Percentiles rank a stretch among this genome's conserved stretches.
phyloP scores from a whole-genome alignment of 2,888 invertebrate species.

The Nephrotoma guestfalica region DNA sequence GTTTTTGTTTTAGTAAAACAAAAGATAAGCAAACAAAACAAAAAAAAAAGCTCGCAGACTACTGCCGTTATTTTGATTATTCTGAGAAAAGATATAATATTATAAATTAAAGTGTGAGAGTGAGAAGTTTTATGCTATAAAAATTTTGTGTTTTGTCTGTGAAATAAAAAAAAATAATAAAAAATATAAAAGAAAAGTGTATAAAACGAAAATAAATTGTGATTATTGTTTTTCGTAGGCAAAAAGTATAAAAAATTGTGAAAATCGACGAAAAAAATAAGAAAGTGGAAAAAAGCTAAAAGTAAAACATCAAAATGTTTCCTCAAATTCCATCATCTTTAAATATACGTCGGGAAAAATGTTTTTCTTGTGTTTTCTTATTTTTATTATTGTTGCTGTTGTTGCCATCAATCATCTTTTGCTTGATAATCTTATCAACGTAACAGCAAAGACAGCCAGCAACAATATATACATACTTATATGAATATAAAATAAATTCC shows the following conservation, averaged over 20 bases:
- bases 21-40: neutral
- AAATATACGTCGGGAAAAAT: neutral
- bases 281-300: neutral
- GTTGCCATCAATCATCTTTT: neutral
- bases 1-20: neutral
- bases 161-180: neutral
- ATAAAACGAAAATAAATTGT: neutral
- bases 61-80: neutral
- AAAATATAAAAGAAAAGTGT: neutral
- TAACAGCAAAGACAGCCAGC: neutral
- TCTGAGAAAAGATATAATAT: neutral
- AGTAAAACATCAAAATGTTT: neutral
- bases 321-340: neutral
- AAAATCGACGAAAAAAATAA: neutral
- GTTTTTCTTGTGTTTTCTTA: neutral
- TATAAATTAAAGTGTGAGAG: neutral
- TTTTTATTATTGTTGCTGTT: neutral
- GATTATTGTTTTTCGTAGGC: neutral
- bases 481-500: neutral
- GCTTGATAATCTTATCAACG: neutral
- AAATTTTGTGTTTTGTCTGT: neutral
- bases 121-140: neutral
- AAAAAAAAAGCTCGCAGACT: neutral
- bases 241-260: neutral
- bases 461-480: neutral